Evolutionary conservation across 1,140 invertebrate species (phyloP).

Genomic region (Elymnias hypermnestra): DNA sequence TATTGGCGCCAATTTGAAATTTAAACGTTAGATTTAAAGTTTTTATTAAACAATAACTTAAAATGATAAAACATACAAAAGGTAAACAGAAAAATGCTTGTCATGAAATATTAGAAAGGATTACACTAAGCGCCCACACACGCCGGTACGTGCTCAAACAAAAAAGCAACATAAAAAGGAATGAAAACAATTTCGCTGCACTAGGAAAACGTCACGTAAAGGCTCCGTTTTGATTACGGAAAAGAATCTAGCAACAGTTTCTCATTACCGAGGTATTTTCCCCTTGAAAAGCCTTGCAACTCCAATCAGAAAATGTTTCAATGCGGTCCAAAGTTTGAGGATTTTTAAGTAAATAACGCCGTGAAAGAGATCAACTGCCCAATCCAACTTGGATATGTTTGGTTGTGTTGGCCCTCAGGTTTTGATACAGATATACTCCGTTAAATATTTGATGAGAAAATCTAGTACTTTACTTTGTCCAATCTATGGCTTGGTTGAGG

Average conservation of each 20-base stretch:
- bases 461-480: no score
- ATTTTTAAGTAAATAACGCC: constrained; percentile 47
- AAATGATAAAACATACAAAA: no score
- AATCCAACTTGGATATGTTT: no score
- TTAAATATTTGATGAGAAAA: no score
- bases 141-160: constrained; percentile 43
- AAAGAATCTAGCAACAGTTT: constrained; percentile 24
- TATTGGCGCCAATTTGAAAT: no score
- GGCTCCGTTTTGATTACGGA: constrained; percentile 28
- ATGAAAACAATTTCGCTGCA: constrained; percentile 42
- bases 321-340: constrained; percentile 31
- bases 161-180: constrained; percentile 31
- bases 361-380: no score
- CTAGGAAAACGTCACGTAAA: constrained; percentile 48
- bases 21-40: no score
- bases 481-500: no score
- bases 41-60: no score
- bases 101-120: constrained; percentile 28
- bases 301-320: constrained; percentile 38
- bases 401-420: no score
- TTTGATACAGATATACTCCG: no score
- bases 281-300: constrained; percentile 24
- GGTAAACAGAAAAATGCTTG: no score
- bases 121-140: constrained; percentile 48
- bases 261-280: constrained; percentile 23